These are phyloP conservation scores for Cephus runcator DNA, from an alignment of 2,888 invertebrate genomes.

Conservation along the genomic window DNA sequence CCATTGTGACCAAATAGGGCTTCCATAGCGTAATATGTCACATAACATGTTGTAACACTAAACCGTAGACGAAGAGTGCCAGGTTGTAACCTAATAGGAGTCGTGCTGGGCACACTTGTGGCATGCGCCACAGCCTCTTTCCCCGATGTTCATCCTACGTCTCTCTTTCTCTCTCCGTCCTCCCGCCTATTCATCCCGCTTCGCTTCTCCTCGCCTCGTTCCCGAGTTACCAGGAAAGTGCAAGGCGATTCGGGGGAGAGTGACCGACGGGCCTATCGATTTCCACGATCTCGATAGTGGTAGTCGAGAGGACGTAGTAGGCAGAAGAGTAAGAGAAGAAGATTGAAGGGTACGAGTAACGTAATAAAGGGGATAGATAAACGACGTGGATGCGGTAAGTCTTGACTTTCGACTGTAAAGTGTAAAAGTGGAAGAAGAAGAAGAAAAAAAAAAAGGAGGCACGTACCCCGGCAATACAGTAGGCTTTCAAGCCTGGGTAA, in stretches of 20 bases:
- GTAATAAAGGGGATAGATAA: neutral
- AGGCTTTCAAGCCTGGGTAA: neutral
- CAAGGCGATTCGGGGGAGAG: neutral
- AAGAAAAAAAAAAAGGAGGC: neutral
- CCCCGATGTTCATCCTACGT: constrained; percentile 20
- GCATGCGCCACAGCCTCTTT: constrained; percentile 51
- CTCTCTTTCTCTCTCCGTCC: constrained; percentile 11
- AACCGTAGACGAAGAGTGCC: constrained; percentile 34
- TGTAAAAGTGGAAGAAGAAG: neutral
- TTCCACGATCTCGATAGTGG: neutral
- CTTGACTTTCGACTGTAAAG: neutral
- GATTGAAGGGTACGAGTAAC: neutral
- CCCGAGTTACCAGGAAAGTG: neutral
- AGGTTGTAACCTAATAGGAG: constrained; percentile 56
- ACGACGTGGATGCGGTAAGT: neutral
- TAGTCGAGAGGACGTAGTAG: neutral
- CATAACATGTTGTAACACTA: constrained; percentile 48
- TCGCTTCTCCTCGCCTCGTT: constrained; percentile 8
- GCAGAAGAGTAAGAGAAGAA: neutral
- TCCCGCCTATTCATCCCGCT: neutral
- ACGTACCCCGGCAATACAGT: neutral
- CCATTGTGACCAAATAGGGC: constrained; percentile 42
- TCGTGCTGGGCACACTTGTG: constrained; percentile 58
- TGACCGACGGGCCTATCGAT: neutral
- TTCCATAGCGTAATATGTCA: constrained; percentile 38